A percentile compares a stretch with the other conserved stretches of the same genome.
Evolutionary conservation across 2,113 vertebrate species (phyloP).

Genomic region (Oenanthe melanoleuca): DNA sequence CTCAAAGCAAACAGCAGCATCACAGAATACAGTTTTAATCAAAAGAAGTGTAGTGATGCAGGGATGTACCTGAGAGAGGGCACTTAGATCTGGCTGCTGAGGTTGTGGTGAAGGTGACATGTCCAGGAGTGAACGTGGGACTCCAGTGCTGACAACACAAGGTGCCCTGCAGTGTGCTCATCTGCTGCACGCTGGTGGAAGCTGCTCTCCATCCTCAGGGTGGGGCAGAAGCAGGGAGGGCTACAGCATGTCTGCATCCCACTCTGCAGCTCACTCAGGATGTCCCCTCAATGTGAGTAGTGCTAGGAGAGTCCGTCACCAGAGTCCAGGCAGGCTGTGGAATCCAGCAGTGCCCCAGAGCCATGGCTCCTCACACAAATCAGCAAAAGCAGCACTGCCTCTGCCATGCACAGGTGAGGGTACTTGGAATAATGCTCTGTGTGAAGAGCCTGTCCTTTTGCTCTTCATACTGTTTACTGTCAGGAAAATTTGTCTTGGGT

Average conservation of each 20-base stretch:
- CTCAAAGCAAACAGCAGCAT: neutral
- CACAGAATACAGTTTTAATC: neutral
- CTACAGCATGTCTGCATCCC: neutral
- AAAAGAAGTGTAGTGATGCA: neutral
- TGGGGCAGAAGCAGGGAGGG: neutral
- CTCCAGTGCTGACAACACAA: neutral
- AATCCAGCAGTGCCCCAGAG: neutral
- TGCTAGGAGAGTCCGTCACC: neutral
- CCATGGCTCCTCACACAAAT: neutral
- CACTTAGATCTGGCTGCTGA: neutral
- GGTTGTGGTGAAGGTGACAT: neutral
- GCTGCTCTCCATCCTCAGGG: neutral
- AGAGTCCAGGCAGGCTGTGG: neutral
- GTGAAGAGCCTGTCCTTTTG: neutral
- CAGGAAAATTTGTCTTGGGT: neutral
- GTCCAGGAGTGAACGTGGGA: neutral
- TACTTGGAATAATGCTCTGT: neutral
- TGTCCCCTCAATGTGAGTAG: rapidly evolving
- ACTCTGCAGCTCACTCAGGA: neutral
- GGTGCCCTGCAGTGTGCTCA: neutral
- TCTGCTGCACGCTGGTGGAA: neutral
- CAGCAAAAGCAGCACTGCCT: neutral
- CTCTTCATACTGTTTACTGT: neutral
- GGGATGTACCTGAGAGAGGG: neutral
- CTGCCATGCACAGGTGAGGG: neutral